Evolutionary conservation across 2,888 invertebrate genomes (phyloP), one percentile per base, ranked within the genome.

Genomic region (Thera britannica): DNA sequence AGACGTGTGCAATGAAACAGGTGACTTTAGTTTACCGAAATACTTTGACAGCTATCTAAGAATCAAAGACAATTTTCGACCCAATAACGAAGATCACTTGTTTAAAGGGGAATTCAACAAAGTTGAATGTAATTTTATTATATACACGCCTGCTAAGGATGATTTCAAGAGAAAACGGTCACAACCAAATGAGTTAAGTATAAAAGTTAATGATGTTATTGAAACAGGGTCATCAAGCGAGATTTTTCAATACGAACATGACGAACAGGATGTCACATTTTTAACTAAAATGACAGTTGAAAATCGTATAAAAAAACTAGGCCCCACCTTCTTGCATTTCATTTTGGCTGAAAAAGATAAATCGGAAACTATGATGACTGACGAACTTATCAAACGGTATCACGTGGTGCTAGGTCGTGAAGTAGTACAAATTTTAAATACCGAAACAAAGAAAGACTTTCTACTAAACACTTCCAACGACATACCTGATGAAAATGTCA

Each of bases 1-100:
- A 51, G 78, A 80, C 61, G 71, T 83, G 3, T 69, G 71, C 23
- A 77, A 75, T 55, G 66, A 64, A 6, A 67, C 70, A 5, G 79
- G 79, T 44, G 77, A 79, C 54, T 79, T 79, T 57, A 75, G 80
- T 55, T 72, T 83, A 23, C 65, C 70, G 0, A 82, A 79, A 71
- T 83, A 83, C 70, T 82, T 75, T 65, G 79, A 82, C 7, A 83
- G 84, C 59, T 83, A 79, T 59, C 57, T 83, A 51, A 79, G 74
- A 71, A 81, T 83, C 46, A 82, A 75, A 62, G 74, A 78, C 0
- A 80, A 71, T 36, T 81, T 83, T 65, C 63, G 61, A 55, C 65
- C 72, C 0, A 76, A 74, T 3, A 68, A 68, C 41, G 63, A 74
- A 60, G 73, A 81, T 58, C 72, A 76, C 8, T 77, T 83, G 75